Evolutionary conservation across 2,888 invertebrate genomes (phyloP), one percentile per base, ranked within the genome.

Genomic region (Arenicola marina): DNA sequence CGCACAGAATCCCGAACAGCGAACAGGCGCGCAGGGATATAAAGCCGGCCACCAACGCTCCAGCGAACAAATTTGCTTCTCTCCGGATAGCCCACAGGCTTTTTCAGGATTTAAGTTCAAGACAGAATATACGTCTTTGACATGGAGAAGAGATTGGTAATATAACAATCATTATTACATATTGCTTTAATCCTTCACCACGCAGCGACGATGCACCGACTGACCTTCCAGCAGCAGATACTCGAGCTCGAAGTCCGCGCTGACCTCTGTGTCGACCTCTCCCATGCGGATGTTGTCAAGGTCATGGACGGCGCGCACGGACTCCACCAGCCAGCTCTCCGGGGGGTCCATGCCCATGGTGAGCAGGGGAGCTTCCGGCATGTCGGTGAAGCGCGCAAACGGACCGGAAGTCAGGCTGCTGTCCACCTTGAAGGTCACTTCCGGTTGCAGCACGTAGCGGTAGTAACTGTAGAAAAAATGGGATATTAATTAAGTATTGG

Each of bases 201-300:
- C n/a, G n/a, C n/a, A n/a, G n/a, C n/a, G n/a, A n/a, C n/a, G n/a
- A n/a, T n/a, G n/a, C n/a, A n/a, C n/a, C n/a, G n/a, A 48, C 63
- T 26, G 59, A 82, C 93, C 96, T 85, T 99, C 99, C 53, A 99
- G 86, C 1, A 99, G 85, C 4, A 99, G 85, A 84, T 97, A 92
- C 80, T 98, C 97, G 75, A 99, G 84, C 82, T 98, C 97, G 84
- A 94, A 99, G 83, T 95, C 93, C 76, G 97, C 97, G 79, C 76
- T 85, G 74, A 86, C 84, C 43, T 82, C 82, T 21, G 51, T 51
- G 18, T 80, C 76, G 2, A 97, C 95, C 82, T 95, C 93, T 67
- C 93, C 92, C 67, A 99, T 86, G 65, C 95, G 89, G 66, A 99
- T 97, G 80, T 99, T 99, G 82, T 99, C 99, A 74, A 99, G 87